Conservation (phyloP, 2,797 vertebrate genomes). For the Anas acuta region DNA sequence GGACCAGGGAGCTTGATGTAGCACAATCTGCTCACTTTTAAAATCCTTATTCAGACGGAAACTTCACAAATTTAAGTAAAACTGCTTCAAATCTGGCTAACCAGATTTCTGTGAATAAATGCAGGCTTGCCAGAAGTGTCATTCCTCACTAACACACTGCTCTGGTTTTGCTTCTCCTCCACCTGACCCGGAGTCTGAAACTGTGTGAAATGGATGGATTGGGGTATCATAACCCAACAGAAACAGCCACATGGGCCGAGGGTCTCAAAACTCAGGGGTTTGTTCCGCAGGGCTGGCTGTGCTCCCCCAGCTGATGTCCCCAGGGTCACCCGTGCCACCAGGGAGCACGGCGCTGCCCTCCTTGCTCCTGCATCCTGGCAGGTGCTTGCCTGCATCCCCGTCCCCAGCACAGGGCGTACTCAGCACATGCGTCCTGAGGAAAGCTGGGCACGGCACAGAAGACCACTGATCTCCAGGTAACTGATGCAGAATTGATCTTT, state of each 20-base stretch:
- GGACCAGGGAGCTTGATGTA: not conserved
- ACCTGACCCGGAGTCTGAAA: not conserved
- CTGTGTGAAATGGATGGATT: not conserved
- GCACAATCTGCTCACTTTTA: not conserved
- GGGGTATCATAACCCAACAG: not conserved
- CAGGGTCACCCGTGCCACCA: fast-evolving
- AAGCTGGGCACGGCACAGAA: not conserved
- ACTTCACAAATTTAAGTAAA: not conserved
- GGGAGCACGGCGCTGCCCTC: not conserved
- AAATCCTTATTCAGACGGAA: not conserved
- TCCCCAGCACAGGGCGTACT: not conserved
- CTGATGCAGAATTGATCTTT: not conserved
- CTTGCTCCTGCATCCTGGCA: too few species aligned
- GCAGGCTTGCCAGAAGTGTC: not conserved
- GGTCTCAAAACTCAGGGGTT: not conserved
- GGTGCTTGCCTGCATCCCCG: not conserved
- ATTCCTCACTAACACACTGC: fast-evolving
- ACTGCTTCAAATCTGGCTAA: not conserved
- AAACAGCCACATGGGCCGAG: not conserved
- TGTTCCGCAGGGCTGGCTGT: too few species aligned
- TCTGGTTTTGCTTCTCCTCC: not conserved
- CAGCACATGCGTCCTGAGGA: too few species aligned
- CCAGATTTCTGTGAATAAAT: not conserved
- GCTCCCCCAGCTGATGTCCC: not conserved
- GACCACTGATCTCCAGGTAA: not conserved